Conservation (phyloP, 2,113 vertebrate genomes). For the Apodemus speciosus region DNA sequence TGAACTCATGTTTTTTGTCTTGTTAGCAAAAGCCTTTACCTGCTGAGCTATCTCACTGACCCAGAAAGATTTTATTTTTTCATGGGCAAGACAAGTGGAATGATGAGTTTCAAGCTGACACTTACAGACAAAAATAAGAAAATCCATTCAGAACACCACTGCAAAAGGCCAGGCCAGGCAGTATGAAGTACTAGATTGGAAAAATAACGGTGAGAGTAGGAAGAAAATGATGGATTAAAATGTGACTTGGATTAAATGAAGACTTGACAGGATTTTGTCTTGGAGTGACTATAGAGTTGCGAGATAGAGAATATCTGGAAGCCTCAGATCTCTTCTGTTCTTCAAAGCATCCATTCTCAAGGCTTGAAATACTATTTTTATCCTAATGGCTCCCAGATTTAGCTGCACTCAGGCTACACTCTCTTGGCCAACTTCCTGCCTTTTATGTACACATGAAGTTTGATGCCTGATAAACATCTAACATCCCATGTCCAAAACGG, state of each 20-base stretch:
- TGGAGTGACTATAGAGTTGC: neutral
- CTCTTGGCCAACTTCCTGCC: conserved; percentile 30
- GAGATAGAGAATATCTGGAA: conserved; percentile 10
- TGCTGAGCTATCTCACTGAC: neutral
- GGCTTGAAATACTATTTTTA: conserved; percentile 35
- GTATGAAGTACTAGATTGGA: neutral
- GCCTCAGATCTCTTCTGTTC: neutral
- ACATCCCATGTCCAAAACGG: neutral
- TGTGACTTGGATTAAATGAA: conserved; percentile 10
- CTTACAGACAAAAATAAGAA: conserved; percentile 39
- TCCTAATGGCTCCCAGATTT: conserved; percentile 15
- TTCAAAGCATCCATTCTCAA: conserved; percentile 32
- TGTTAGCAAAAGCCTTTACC: neutral
- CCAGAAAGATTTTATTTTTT: neutral
- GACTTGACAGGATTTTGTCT: conserved; percentile 13
- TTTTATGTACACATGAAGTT: conserved; percentile 21
- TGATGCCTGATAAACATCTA: neutral
- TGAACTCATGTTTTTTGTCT: neutral
- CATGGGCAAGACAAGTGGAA: neutral
- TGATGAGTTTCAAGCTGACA: conserved; percentile 14
- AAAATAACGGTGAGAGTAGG: neutral
- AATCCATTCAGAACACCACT: conserved; percentile 24
- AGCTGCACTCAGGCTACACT: neutral
- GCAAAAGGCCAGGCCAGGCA: neutral
- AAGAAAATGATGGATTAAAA: conserved; percentile 58